Evolutionary conservation across 2,888 invertebrate genomes (phyloP).

Genomic region (Sminthurides aquaticus): DNA sequence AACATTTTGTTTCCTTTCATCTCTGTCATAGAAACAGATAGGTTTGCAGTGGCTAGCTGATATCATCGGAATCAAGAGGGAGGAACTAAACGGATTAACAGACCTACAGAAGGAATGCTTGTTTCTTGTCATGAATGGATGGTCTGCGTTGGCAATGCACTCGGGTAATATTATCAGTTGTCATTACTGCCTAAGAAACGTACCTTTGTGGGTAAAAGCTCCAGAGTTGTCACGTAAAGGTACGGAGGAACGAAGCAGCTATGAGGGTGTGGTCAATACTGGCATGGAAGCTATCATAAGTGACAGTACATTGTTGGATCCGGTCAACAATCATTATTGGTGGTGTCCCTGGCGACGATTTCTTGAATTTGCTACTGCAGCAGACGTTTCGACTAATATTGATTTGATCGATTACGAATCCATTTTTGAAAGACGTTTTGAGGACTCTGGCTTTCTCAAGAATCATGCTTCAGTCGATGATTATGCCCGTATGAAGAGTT

Average conservation of each 20-base stretch:
- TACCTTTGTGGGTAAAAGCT: constrained; percentile 10
- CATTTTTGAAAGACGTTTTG: constrained; percentile 12
- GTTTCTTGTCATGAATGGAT: constrained; percentile 17
- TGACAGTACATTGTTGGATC: constrained; percentile 2
- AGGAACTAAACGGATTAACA: not conserved
- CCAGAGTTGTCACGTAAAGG: not conserved
- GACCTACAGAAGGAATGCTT: not conserved
- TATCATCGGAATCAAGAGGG: not conserved
- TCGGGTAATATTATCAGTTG: constrained; percentile 6
- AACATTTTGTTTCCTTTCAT: too few species aligned
- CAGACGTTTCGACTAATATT: not conserved
- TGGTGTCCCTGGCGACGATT: constrained; percentile 20
- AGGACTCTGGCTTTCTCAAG: constrained; percentile 8
- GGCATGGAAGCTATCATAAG: not conserved
- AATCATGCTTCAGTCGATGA: not conserved
- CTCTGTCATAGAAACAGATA: not conserved
- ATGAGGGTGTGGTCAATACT: not conserved
- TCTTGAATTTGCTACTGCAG: constrained; percentile 14
- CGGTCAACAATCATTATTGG: constrained; percentile 19
- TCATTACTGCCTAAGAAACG: constrained; percentile 8
- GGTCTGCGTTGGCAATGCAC: not conserved
- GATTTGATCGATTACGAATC: not conserved
- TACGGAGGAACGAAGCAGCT: not conserved
- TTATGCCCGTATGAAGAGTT: constrained; percentile 7
- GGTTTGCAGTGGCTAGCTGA: constrained; percentile 10